phyloP scores from a whole-genome alignment of 2,113 vertebrate genomes.

The Megaleporinus macrocephalus region DNA sequence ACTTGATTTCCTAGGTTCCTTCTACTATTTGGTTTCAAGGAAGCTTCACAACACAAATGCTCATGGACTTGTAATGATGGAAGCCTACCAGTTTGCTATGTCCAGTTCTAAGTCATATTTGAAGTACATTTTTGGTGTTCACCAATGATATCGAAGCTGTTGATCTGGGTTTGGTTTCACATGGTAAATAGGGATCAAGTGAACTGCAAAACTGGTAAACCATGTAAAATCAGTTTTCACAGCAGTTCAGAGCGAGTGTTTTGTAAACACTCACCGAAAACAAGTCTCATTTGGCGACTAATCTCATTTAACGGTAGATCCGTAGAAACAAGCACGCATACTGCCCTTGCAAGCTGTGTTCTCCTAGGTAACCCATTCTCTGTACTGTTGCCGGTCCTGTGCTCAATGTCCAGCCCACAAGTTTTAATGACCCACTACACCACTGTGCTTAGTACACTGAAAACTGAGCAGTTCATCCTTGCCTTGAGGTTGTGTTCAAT shows the following conservation, averaged over 20 bases:
- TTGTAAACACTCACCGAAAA: not conserved
- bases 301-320: not conserved
- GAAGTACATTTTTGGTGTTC: conserved; percentile 29
- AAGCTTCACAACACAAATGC: not conserved
- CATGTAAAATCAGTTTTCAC: conserved; percentile 2
- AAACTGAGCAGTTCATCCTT: conserved; percentile 59
- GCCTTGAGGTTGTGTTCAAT: conserved; percentile 56
- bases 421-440: conserved; percentile 58
- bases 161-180: conserved; percentile 2
- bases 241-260: not conserved
- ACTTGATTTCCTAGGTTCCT: not conserved
- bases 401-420: conserved; percentile 4
- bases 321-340: conserved; percentile 14
- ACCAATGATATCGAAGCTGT: conserved; percentile 28
- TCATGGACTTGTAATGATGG: not conserved
- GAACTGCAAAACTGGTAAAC: not conserved
- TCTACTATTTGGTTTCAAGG: too few species aligned
- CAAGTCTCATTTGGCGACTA: not conserved
- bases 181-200: conserved; percentile 15
- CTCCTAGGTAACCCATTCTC: conserved; percentile 31
- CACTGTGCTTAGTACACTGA: conserved; percentile 65
- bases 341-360: conserved; percentile 22
- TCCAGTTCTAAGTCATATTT: conserved; percentile 6
- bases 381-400: conserved; percentile 17
- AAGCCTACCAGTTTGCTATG: conserved; percentile 5